Evolutionary conservation across 2,113 vertebrate species (phyloP).

Genomic region (Oreotragus oreotragus): DNA sequence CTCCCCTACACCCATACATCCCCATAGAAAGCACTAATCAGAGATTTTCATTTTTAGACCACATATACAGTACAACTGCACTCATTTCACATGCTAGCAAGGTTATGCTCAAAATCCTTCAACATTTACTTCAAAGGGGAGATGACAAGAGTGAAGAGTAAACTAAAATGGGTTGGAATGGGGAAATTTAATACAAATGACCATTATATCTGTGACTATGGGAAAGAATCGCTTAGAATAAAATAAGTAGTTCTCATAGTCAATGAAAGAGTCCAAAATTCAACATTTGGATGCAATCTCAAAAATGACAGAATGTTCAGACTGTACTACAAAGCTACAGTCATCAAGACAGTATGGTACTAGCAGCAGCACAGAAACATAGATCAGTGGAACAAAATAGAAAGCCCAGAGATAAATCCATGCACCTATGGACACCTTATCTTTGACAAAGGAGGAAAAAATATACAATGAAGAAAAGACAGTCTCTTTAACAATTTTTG

Average conservation of each 20-base stretch:
- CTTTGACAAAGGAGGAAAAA: background rate
- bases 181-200: background rate
- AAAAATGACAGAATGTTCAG: background rate
- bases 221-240: background rate
- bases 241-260: background rate
- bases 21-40: background rate
- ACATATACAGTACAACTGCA: background rate
- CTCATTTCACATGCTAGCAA: background rate
- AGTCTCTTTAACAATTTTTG: background rate
- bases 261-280: background rate
- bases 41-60: background rate
- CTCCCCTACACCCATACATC: background rate
- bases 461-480: background rate
- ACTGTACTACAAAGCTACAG: background rate
- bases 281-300: background rate
- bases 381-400: background rate
- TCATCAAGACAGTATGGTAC: background rate
- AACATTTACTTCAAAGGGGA: background rate
- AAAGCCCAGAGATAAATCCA: background rate
- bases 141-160: background rate
- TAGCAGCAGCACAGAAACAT: background rate
- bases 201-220: background rate
- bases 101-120: background rate
- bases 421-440: no score
- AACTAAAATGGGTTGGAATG: background rate